Evolutionary conservation across 2,888 invertebrate genomes (phyloP).

Genomic region (Drosophila neonasuta): DNA sequence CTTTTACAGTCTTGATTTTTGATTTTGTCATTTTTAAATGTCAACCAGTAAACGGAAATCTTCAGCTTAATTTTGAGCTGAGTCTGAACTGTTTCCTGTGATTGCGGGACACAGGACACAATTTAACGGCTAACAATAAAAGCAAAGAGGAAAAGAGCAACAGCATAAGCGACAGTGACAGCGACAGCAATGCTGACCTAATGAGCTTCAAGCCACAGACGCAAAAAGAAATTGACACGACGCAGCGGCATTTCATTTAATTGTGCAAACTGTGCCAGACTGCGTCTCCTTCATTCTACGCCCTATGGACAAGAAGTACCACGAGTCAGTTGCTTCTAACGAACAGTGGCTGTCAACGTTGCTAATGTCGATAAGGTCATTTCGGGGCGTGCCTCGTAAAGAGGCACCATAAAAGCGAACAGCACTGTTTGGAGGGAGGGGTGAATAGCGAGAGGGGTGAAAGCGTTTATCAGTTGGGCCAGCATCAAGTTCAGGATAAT

Average conservation of each 20-base stretch:
- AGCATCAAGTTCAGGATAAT: conserved; percentile 19
- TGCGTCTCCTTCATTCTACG: conserved; percentile 7
- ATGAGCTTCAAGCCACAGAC: conserved; percentile 64
- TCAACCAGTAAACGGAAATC: neutral
- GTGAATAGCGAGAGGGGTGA: neutral
- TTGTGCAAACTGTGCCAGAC: conserved; percentile 54
- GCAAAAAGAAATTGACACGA: conserved; percentile 67
- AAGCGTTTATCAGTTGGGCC: conserved; percentile 54
- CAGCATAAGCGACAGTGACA: conserved; percentile 13
- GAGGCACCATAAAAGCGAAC: conserved; percentile 57
- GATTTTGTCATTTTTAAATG: conserved; percentile 10
- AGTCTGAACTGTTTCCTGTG: conserved; percentile 16
- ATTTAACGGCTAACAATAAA: conserved; percentile 59
- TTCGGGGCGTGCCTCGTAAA: conserved; percentile 59
- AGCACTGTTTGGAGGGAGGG: conserved; percentile 25
- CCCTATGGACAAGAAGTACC: conserved; percentile 4
- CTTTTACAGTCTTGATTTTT: conserved; percentile 7
- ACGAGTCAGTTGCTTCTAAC: conserved; percentile 48
- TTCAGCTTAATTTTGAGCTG: conserved; percentile 2
- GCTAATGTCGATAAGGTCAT: conserved; percentile 70
- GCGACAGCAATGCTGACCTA: conserved; percentile 50
- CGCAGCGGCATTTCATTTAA: conserved; percentile 61
- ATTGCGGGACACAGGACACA: conserved; percentile 12
- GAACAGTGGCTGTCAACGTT: conserved; percentile 56
- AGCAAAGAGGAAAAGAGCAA: conserved; percentile 27